phyloP scores from a whole-genome alignment of 1,140 invertebrate genomes.

The Scaptomyza graminum region DNA sequence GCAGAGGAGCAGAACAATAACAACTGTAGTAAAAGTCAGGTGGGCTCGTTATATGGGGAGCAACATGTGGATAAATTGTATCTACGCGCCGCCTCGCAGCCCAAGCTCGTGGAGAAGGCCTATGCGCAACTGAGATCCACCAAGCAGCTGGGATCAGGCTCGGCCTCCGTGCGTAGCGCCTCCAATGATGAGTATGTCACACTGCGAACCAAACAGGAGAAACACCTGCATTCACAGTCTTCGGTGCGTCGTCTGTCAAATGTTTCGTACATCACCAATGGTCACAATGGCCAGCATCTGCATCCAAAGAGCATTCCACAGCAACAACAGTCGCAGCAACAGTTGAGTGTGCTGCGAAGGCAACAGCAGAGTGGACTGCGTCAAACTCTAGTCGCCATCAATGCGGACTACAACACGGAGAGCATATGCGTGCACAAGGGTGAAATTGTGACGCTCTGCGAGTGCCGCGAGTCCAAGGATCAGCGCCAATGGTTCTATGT shows the following conservation, averaged over 20 bases:
- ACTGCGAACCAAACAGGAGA: slow-evolving; percentile 38
- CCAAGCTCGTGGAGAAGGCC: slow-evolving; percentile 77
- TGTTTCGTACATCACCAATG: slow-evolving; percentile 77
- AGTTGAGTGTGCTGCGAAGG: slow-evolving; percentile 48
- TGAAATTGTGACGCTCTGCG: slow-evolving; percentile 89
- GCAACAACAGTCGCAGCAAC: slow-evolving; percentile 26
- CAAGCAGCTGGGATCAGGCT: slow-evolving; percentile 58
- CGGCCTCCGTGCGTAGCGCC: slow-evolving; percentile 58
- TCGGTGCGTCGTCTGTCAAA: slow-evolving; percentile 56
- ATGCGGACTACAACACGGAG: slow-evolving; percentile 86
- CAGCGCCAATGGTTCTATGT: slow-evolving; percentile 90
- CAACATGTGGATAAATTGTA: slow-evolving; percentile 88
- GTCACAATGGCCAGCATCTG: slow-evolving; percentile 79
- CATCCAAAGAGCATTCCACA: slow-evolving; percentile 69
- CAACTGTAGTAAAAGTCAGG: slow-evolving; percentile 32
- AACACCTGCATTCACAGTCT: slow-evolving; percentile 43
- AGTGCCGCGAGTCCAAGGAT: slow-evolving; percentile 84
- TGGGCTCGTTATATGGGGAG: slow-evolving; percentile 66
- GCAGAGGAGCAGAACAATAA: slow-evolving; percentile 83
- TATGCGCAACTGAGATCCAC: slow-evolving; percentile 80
- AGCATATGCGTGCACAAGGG: slow-evolving; percentile 88
- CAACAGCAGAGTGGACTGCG: slow-evolving; percentile 74
- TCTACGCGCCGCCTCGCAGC: slow-evolving; percentile 84
- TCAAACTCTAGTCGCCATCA: slow-evolving; percentile 88
- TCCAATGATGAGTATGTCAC: slow-evolving; percentile 80